Percentiles rank a stretch among this genome's conserved stretches.
Evolutionary conservation across 2,113 vertebrate species (phyloP).

Genomic region (Petroica traversi): DNA sequence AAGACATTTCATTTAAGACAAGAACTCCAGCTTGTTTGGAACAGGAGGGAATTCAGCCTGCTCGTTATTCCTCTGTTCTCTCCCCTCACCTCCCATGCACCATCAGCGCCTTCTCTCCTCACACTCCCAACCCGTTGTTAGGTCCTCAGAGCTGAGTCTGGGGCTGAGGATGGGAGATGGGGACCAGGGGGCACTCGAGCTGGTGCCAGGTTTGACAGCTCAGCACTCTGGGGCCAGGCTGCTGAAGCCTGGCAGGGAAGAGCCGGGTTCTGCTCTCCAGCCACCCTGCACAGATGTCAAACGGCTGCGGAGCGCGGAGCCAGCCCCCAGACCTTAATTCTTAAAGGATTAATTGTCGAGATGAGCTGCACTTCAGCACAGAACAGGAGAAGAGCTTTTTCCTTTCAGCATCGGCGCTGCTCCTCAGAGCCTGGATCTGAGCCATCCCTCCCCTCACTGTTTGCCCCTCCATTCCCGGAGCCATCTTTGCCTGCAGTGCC

Average conservation of each 20-base stretch:
- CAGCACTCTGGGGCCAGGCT: not conserved
- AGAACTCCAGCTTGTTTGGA: not conserved
- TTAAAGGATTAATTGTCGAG: slow-evolving; percentile 30
- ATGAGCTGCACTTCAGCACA: slow-evolving; percentile 19
- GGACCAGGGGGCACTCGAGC: not conserved
- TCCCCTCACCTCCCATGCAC: not conserved
- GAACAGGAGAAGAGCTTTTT: not conserved
- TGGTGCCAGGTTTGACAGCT: not conserved
- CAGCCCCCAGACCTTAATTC: slow-evolving; percentile 11
- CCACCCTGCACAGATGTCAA: not conserved
- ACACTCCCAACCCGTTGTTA: not conserved
- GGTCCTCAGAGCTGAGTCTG: not conserved
- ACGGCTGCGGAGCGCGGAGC: not conserved
- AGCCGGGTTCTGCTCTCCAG: not conserved
- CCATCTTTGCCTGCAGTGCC: slow-evolving; percentile 41
- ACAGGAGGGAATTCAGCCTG: not conserved
- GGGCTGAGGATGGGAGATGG: not conserved
- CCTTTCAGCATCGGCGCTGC: not conserved
- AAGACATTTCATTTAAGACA: not conserved
- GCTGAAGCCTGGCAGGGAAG: not conserved
- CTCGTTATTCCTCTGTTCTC: not conserved
- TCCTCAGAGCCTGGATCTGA: slow-evolving; percentile 56
- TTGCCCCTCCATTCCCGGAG: slow-evolving; percentile 6
- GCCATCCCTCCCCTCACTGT: slow-evolving; percentile 25
- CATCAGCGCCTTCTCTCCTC: not conserved